Evolutionary conservation across 2,113 vertebrate species (phyloP).

Genomic region (Sinocyclocheilus anophthalmus): DNA sequence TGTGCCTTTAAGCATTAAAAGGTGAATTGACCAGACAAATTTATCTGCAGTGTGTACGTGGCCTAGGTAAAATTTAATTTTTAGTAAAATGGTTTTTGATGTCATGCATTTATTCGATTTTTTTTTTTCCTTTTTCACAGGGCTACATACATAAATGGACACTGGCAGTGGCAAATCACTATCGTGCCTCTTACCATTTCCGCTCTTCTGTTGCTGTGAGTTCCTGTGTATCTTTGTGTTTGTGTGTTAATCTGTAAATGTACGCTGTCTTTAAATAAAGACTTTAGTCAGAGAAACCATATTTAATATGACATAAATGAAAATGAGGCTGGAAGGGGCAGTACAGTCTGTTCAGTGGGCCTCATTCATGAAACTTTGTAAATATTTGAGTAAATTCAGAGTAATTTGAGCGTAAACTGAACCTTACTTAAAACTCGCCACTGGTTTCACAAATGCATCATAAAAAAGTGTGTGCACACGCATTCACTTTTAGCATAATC

Average conservation of each 20-base stretch:
- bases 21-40: too few species aligned
- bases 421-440: too few species aligned
- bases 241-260: not conserved
- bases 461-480: too few species aligned
- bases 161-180: conserved; percentile 79
- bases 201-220: conserved; percentile 86
- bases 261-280: not conserved
- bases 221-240: conserved; percentile 6
- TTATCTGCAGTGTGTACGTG: too few species aligned
- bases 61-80: not conserved
- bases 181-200: conserved; percentile 83
- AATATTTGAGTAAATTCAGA: too few species aligned
- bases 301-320: not conserved
- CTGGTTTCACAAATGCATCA: too few species aligned
- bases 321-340: not conserved
- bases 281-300: not conserved
- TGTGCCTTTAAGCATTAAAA: too few species aligned
- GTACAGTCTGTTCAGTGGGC: not conserved
- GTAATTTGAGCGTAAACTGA: too few species aligned
- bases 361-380: too few species aligned
- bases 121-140: conserved; percentile 60
- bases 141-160: conserved; percentile 83
- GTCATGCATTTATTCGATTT: not conserved
- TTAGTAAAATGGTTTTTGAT: too few species aligned
- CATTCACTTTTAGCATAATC: too few species aligned